phyloP scores from a whole-genome alignment of 2,888 invertebrate genomes.

The Furcula furcula region DNA sequence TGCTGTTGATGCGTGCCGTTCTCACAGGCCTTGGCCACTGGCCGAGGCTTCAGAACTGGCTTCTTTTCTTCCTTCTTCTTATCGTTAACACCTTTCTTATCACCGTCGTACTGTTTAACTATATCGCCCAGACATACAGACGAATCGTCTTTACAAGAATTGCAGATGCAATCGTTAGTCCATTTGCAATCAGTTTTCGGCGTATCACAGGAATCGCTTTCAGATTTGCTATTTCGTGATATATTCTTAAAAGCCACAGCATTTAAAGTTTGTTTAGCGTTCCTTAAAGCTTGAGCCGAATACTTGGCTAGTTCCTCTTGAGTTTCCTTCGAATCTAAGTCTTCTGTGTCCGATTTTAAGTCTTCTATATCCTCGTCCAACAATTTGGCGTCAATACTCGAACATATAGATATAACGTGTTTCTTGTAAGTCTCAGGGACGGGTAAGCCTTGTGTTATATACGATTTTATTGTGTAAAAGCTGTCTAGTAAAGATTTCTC shows the following conservation, averaged over 20 bases:
- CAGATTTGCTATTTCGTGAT: conserved; percentile 56
- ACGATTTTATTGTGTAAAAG: conserved; percentile 67
- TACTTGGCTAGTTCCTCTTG: conserved; percentile 64
- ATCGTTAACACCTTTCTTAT: conserved; percentile 41
- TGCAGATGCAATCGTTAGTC: conserved; percentile 66
- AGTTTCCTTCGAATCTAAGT: not conserved
- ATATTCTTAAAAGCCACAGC: conserved; percentile 65
- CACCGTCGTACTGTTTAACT: conserved; percentile 54
- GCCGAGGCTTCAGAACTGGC: conserved; percentile 43
- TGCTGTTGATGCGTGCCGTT: conserved; percentile 67
- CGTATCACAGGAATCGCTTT: conserved; percentile 64
- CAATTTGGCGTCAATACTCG: conserved; percentile 61
- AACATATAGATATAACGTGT: conserved; percentile 67
- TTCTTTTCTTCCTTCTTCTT: conserved; percentile 43
- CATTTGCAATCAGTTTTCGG: conserved; percentile 67
- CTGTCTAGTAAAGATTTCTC: conserved; percentile 64
- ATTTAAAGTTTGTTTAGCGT: conserved; percentile 66
- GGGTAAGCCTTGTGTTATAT: conserved; percentile 61
- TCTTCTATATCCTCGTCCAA: conserved; percentile 61
- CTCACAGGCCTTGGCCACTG: conserved; percentile 59
- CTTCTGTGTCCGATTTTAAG: conserved; percentile 36
- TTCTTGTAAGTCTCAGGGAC: conserved; percentile 69
- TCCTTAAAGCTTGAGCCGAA: conserved; percentile 63
- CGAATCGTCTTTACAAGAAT: conserved; percentile 52
- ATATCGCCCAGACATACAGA: conserved; percentile 50